Percentiles rank a stretch among this genome's conserved stretches.
Evolutionary conservation across 1,140 invertebrate species (phyloP).

Genomic region (Battus philenor): DNA sequence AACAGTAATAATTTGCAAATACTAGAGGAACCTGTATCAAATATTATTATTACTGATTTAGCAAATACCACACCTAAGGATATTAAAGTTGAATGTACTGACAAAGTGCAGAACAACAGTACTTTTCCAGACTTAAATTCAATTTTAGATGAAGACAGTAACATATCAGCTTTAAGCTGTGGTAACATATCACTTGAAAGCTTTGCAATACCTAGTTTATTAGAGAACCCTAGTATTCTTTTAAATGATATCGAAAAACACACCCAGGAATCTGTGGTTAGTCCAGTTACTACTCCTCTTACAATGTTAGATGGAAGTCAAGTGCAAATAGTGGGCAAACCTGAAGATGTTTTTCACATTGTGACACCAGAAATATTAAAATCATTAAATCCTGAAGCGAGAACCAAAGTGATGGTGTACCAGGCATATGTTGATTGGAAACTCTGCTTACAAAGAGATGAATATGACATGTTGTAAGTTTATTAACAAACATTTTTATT

Average conservation of each 20-base stretch:
- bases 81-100: background rate
- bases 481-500: no score
- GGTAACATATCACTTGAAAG: slow-evolving; percentile 35
- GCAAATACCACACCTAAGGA: slow-evolving; percentile 9
- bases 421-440: slow-evolving; percentile 49
- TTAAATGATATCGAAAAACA: slow-evolving; percentile 34
- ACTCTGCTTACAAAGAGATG: slow-evolving; percentile 34
- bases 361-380: slow-evolving; percentile 32
- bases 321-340: slow-evolving; percentile 26
- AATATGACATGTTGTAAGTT: slow-evolving; percentile 57
- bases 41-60: background rate
- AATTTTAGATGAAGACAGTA: slow-evolving; percentile 38
- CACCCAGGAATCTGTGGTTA: slow-evolving; percentile 18
- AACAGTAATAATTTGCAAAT: background rate
- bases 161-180: slow-evolving; percentile 33
- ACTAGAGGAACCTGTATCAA: background rate
- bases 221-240: slow-evolving; percentile 27
- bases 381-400: slow-evolving; percentile 20
- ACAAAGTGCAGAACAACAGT: no score
- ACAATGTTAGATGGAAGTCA: slow-evolving; percentile 28
- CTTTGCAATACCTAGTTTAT: slow-evolving; percentile 18
- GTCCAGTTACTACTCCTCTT: slow-evolving; percentile 5
- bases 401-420: slow-evolving; percentile 31
- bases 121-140: slow-evolving; percentile 25
- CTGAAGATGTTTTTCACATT: slow-evolving; percentile 40